Conservation (phyloP, 2,888 invertebrate species). For the Drosophila formosana region DNA sequence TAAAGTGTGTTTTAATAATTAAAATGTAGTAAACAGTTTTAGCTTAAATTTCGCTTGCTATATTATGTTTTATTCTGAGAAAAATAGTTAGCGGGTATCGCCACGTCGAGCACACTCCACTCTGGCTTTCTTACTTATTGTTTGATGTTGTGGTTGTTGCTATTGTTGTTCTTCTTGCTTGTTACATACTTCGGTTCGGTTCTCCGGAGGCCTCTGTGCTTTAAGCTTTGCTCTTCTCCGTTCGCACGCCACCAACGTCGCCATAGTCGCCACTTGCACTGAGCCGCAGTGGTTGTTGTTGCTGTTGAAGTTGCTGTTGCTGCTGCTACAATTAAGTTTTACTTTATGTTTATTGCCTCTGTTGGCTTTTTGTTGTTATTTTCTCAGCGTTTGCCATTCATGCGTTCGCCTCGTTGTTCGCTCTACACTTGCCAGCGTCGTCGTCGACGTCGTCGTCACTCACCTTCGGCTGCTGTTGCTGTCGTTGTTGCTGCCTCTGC, state of each 20-base stretch:
- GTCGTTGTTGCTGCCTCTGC: conserved; percentile 16
- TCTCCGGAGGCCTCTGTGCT: conserved; percentile 42
- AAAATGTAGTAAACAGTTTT: no score
- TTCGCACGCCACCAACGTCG: conserved; percentile 6
- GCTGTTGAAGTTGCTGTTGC: conserved; percentile 30
- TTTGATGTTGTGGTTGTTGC: conserved; percentile 14
- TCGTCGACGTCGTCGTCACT: conserved; percentile 59
- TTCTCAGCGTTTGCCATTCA: conserved; percentile 60
- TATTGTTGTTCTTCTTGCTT: conserved; percentile 33
- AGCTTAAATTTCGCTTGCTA: no score
- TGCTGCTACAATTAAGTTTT: conserved; percentile 76
- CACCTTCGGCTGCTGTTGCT: conserved; percentile 59
- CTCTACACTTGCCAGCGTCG: conserved; percentile 60
- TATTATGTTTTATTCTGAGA: no score
- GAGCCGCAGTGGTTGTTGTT: conserved; percentile 14
- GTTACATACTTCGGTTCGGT: conserved; percentile 25
- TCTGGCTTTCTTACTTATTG: not conserved
- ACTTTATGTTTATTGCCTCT: conserved; percentile 70
- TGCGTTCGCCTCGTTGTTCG: conserved; percentile 56
- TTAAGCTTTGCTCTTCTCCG: conserved; percentile 60
- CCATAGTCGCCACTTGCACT: conserved; percentile 42
- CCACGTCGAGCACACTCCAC: not conserved
- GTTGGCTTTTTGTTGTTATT: conserved; percentile 47
- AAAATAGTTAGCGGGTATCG: not conserved
- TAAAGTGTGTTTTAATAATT: no score